These are phyloP conservation scores for Corythucha ciliata DNA, from an alignment of 2,888 invertebrate genomes.

Conservation along the genomic window DNA sequence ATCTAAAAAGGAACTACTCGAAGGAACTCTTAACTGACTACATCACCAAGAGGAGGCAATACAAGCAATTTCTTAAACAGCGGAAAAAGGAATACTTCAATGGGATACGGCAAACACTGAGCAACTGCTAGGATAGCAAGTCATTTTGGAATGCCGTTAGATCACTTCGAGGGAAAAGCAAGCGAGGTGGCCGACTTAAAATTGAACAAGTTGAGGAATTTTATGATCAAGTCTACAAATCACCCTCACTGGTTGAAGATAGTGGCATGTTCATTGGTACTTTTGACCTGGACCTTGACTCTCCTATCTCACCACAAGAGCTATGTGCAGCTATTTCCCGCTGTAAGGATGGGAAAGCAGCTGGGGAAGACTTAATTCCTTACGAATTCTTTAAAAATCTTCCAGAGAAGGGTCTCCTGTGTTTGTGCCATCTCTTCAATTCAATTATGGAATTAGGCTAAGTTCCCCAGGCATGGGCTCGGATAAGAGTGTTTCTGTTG, in stretches of 20 bases:
- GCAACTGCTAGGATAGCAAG: background rate
- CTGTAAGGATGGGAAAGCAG: conserved; percentile 5
- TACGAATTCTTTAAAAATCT: conserved; percentile 4
- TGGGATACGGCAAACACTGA: background rate
- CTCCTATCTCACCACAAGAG: background rate
- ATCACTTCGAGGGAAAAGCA: background rate
- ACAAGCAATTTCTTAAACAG: background rate
- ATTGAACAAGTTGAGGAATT: background rate
- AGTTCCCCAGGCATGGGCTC: background rate
- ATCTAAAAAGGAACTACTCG: background rate
- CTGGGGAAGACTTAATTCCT: conserved; percentile 8
- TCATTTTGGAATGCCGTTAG: conserved; percentile 10
- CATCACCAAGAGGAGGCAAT: background rate
- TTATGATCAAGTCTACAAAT: background rate
- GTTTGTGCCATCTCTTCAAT: conserved; percentile 8
- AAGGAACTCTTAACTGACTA: background rate
- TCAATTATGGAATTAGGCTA: background rate
- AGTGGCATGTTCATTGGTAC: background rate
- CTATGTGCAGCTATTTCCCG: background rate
- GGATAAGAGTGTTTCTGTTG: background rate
- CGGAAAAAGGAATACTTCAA: background rate
- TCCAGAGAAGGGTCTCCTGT: background rate
- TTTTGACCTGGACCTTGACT: background rate
- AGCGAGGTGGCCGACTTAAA: background rate
- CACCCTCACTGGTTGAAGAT: no score